A percentile compares a stretch with the other conserved stretches of the same genome.
Evolutionary conservation across 2,797 vertebrate species (phyloP).

Genomic region (Pseudochromis fuscus): DNA sequence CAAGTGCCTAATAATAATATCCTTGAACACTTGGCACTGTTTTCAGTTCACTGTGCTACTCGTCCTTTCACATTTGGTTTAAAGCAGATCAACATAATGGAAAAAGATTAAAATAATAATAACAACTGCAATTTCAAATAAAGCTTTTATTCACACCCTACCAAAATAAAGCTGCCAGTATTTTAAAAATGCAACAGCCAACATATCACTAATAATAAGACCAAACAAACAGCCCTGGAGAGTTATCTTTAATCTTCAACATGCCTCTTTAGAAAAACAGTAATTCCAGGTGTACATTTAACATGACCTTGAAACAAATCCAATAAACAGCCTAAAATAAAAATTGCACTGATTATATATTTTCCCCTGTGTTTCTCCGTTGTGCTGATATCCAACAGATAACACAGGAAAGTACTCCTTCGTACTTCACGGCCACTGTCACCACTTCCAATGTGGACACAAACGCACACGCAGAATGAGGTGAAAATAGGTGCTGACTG

Average conservation of each 20-base stretch:
- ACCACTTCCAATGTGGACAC: slow-evolving; percentile 39
- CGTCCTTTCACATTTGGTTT: background rate
- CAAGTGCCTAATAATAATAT: background rate
- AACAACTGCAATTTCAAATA: background rate
- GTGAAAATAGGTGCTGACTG: slow-evolving; percentile 64
- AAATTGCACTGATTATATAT: slow-evolving; percentile 11
- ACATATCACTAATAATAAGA: background rate
- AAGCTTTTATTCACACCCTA: background rate
- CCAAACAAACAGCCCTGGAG: background rate
- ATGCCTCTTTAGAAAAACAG: background rate
- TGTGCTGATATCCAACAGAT: slow-evolving; percentile 14
- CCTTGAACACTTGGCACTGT: background rate
- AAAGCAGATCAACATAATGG: slow-evolving; percentile 3
- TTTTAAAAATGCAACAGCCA: slow-evolving; percentile 4
- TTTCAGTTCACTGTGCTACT: background rate
- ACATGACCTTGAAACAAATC: slow-evolving; percentile 26
- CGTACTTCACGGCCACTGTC: slow-evolving; percentile 8
- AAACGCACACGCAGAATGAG: slow-evolving; percentile 43
- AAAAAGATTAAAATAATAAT: background rate
- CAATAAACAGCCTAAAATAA: slow-evolving; percentile 10
- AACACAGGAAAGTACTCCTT: slow-evolving; percentile 10
- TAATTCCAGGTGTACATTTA: slow-evolving; percentile 4
- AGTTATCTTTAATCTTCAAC: background rate
- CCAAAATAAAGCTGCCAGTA: background rate
- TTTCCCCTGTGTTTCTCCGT: background rate